Base-by-base conservation (phyloP, 2,797 vertebrate species). In the Streptopelia turtur region DNA sequence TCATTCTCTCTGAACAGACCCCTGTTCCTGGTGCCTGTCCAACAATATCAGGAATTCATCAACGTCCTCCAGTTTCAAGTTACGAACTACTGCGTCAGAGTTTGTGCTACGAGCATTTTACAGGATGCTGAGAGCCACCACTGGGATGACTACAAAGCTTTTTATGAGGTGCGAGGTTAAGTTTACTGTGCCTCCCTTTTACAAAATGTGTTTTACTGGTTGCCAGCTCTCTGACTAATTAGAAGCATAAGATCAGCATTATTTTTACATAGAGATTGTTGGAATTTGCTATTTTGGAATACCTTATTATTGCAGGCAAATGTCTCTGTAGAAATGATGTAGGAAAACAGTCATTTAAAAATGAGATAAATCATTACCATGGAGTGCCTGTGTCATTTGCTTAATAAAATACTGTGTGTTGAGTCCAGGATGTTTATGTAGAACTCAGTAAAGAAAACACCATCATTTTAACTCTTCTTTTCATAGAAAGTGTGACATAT, bases 91-190 rank as follows among this genome's bases (percentile, higher is more conserved):
- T 99, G 98, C 93, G 22, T 98, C 97, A 98, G 98, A 95, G 97
- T 99, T 96, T 99, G 99, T 97, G 97, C 98, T 95, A 98, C 98
- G 95, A 98, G 98, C 96, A 98, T 99, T 98, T 98, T 99, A 83
- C 99, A 99, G 93, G 99, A 99, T 61, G 98, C 98, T 31, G 99
- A 99, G 96, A 99, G 99, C 97, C 99, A 99, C 97, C 97, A 98
- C 97, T 99, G 99, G 99, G 98, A 98, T 76, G 99, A 99, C 98
- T 98, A 93, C 96, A 99, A 99, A 97, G 98, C 99, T 76, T 99
- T 99, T 98, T 99, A 99, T 57, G 99, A 99, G 99, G 99, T 99
- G 97, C 94, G 97, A 95, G 89, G 95, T 96, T 98, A 97, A 97
- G 82, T 97, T 98, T 97, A 96, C 82, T 97, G 76, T 95, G 79